Evolutionary conservation across 2,888 invertebrate genomes (phyloP).

Genomic region (Diplazon laetatorius): DNA sequence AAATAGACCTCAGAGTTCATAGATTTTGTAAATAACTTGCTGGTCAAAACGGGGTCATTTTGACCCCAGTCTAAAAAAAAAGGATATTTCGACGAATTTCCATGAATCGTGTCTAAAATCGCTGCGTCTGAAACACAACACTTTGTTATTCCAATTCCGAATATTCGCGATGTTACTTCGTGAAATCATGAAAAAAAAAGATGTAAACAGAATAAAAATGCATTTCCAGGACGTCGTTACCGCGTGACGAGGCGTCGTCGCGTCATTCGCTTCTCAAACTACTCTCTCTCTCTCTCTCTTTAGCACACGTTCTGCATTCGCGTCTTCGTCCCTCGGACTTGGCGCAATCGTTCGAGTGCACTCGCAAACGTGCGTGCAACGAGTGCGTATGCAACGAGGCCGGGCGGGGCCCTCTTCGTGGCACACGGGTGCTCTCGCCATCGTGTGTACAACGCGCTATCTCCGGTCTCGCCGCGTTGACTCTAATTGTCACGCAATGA

Average conservation of each 20-base stretch:
- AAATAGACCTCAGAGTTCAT: no score
- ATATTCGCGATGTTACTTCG: constrained; percentile 63
- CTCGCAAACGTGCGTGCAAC: constrained; percentile 16
- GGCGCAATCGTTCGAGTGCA: constrained; percentile 52
- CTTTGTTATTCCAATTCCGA: constrained; percentile 52
- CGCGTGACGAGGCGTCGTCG: constrained; percentile 43
- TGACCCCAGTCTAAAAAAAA: neutral
- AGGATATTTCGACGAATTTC: constrained; percentile 50
- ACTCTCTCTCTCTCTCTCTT: constrained; percentile 39
- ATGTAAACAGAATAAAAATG: constrained; percentile 41
- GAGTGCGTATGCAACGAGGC: no score
- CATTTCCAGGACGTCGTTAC: constrained; percentile 64
- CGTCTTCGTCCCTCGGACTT: constrained; percentile 26
- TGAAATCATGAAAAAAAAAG: no score
- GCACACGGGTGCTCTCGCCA: neutral
- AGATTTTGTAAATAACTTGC: no score
- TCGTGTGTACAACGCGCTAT: constrained; percentile 51
- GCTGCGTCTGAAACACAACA: neutral
- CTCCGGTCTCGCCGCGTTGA: constrained; percentile 54
- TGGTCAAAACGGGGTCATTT: no score
- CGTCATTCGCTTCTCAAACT: constrained; percentile 33
- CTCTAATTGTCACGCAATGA: constrained; percentile 64
- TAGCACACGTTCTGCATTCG: neutral
- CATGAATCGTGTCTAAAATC: constrained; percentile 22
- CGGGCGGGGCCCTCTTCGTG: no score